Evolutionary conservation across 2,888 invertebrate species (phyloP).

Genomic region (Eupithecia abbreviata): DNA sequence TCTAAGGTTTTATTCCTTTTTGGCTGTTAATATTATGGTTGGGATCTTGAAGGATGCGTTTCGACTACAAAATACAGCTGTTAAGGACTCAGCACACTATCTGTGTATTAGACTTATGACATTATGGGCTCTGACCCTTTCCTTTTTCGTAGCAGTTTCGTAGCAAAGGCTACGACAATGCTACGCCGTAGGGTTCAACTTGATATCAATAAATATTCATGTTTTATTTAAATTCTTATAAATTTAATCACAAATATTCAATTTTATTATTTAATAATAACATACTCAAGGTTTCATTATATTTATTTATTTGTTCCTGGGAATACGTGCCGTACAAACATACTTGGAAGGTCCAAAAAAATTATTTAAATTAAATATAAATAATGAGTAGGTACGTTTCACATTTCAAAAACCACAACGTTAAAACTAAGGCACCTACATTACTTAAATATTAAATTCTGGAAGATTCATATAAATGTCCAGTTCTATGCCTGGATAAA

Average conservation of each 20-base stretch:
- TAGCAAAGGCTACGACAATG: constrained; percentile 14
- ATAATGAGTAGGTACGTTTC: background rate
- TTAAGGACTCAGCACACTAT: background rate
- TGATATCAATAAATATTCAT: background rate
- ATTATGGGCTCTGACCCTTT: background rate
- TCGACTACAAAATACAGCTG: constrained; percentile 4
- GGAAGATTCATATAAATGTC: background rate
- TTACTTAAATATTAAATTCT: background rate
- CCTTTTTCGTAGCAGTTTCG: background rate
- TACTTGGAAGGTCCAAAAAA: too few species aligned
- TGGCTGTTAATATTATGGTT: constrained; percentile 16
- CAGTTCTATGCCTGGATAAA: background rate
- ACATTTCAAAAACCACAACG: too few species aligned
- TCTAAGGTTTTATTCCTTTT: constrained; percentile 22
- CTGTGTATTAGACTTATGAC: background rate
- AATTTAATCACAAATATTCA: too few species aligned
- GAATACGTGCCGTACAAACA: too few species aligned
- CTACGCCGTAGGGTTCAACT: constrained; percentile 40
- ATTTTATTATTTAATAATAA: too few species aligned
- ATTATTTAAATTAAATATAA: background rate
- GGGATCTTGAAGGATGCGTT: constrained; percentile 3
- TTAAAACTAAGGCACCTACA: background rate
- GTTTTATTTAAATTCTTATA: too few species aligned
- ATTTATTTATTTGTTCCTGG: background rate
- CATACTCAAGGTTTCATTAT: background rate